These are phyloP conservation scores for Tipula lateralis DNA, from an alignment of 2,888 invertebrate genomes.

Conservation along the genomic window DNA sequence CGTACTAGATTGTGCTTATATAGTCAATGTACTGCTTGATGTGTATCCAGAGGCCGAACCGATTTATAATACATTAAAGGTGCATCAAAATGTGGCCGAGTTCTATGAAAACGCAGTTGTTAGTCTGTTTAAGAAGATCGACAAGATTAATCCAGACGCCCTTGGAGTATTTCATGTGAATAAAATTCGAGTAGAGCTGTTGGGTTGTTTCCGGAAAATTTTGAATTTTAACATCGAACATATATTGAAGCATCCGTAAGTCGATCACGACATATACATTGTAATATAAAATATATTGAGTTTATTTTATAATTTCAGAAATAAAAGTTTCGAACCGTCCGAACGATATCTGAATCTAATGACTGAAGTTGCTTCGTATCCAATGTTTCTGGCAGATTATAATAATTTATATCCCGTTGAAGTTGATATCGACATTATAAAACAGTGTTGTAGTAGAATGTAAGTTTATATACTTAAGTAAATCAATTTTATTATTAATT, in stretches of 20 bases:
- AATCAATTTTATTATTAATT: not conserved
- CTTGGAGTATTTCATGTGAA: slow-evolving; percentile 44
- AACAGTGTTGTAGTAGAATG: slow-evolving; percentile 61
- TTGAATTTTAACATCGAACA: slow-evolving; percentile 45
- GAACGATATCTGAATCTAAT: slow-evolving; percentile 44
- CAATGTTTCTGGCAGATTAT: slow-evolving; percentile 64
- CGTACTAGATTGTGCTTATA: slow-evolving; percentile 64
- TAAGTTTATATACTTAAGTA: slow-evolving; percentile 54
- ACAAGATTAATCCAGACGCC: slow-evolving; percentile 43
- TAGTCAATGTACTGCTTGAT: slow-evolving; percentile 64
- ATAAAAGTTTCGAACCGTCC: not conserved
- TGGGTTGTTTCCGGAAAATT: slow-evolving; percentile 49
- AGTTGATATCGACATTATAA: slow-evolving; percentile 60
- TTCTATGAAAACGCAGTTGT: slow-evolving; percentile 73
- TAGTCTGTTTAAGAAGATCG: slow-evolving; percentile 61
- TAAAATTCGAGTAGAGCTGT: slow-evolving; percentile 48
- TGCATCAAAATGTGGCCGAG: slow-evolving; percentile 62
- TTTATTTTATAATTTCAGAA: not conserved
- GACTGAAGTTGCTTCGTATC: slow-evolving; percentile 52
- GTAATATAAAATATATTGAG: not conserved
- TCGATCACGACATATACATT: slow-evolving; percentile 12
- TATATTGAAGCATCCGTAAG: slow-evolving; percentile 46
- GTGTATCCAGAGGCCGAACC: slow-evolving; percentile 56
- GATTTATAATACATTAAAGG: slow-evolving; percentile 55
- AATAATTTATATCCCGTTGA: slow-evolving; percentile 61